Base-by-base conservation (phyloP, 2,113 vertebrate genomes). In the Gadus macrocephalus region DNA sequence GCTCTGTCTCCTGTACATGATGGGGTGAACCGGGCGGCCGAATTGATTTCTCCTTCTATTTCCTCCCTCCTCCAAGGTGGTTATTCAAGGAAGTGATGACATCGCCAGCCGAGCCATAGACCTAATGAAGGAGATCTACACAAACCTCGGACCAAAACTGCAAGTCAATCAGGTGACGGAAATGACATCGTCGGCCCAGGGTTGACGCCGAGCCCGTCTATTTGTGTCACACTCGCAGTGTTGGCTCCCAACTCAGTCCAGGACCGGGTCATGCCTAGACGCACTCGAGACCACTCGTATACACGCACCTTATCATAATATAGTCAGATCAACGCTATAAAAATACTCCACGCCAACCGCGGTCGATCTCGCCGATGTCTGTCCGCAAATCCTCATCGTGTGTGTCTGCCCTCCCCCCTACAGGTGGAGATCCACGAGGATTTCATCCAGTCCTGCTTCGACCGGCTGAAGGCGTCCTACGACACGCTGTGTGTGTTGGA, bases 361-460 rank as follows among this genome's bases (percentile, higher is more conserved):
- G 3, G 31, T 35, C 31, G 31, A 35, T 4, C 31, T 35, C 31
- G 31, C 31, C 31, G 4, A 35, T 35, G 31, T 35, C 4, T 35
- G 31, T 35, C 31, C 4, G 1, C 31, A 35, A 4, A 35, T 56
- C 19, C 19, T 70, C 17, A 35, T 53, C 3, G 7, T 62, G 3
- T 55, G 22, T 20, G 22, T 9, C 4, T 0, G 0, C 72, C 59
- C 67, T n/a, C n/a, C 2, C 27, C 68, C 1, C 62, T 5, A 27
- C 25, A 99, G 97, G 96, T 99, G 86, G 97, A 96, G 87, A 99
- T 99, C 87, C 97, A 99, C 68, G 97, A 99, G 87, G 97, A 98
- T 84, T 99, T 99, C 82, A 98, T 99, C 88, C 97, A 98, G 85
- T 99, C 97, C 58, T 99, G 97, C 88, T 98, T 99, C 66, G 97